Evolutionary conservation across 30 jellyfish, hydroid and myxozoan genomes (phyloP).

Genomic region (Aurelia aurita complex sp. Pacific): DNA sequence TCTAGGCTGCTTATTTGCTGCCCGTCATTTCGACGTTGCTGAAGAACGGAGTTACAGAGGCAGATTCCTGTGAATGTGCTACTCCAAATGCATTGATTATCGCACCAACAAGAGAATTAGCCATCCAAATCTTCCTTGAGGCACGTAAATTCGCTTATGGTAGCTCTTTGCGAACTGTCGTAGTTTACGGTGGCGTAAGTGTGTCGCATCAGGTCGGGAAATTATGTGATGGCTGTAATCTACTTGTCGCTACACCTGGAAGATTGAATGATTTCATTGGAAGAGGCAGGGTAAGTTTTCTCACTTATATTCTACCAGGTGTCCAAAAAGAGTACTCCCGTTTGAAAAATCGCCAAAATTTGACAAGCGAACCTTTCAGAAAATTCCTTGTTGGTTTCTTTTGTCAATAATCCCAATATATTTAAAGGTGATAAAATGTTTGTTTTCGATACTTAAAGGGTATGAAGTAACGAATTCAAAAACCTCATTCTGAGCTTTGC

Average conservation of each 20-base stretch:
- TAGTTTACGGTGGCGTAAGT: conserved; percentile 92
- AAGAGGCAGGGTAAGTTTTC: conserved; percentile 74
- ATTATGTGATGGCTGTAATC: conserved; percentile 76
- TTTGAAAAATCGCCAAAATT: no score
- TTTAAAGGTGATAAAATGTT: no score
- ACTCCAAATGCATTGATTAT: conserved; percentile 80
- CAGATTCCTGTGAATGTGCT: conserved; percentile 65
- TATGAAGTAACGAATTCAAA: no score
- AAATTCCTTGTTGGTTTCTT: no score
- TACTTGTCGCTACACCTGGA: conserved; percentile 98
- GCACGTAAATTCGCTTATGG: conserved; percentile 89
- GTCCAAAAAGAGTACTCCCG: no score
- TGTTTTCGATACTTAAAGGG: no score
- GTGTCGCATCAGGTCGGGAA: conserved; percentile 85
- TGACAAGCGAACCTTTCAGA: no score
- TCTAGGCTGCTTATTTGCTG: conserved; percentile 92
- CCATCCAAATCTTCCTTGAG: conserved; percentile 79
- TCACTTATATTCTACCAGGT: no score
- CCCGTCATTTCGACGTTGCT: conserved; percentile 69
- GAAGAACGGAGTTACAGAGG: conserved; percentile 41
- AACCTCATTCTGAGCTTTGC: no score
- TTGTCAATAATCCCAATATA: no score
- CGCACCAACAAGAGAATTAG: conserved; percentile 95
- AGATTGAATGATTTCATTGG: conserved; percentile 80
- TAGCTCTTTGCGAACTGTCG: conserved; percentile 75